phyloP scores from a whole-genome alignment of 2,113 vertebrate genomes.

The Phocoena phocoena region DNA sequence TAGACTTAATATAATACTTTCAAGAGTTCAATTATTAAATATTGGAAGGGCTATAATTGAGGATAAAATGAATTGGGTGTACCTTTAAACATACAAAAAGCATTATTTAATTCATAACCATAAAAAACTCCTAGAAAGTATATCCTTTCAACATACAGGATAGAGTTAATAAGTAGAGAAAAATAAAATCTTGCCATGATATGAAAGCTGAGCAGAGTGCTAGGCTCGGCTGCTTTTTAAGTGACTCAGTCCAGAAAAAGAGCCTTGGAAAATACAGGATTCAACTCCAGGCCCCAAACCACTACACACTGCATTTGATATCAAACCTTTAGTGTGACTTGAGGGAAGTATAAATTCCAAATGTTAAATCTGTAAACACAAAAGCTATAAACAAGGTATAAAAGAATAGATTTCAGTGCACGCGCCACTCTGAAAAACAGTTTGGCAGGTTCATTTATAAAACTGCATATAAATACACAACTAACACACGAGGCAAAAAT shows the following conservation, averaged over 20 bases:
- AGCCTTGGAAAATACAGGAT: background rate
- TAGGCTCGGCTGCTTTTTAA: background rate
- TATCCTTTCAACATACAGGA: background rate
- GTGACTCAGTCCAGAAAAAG: background rate
- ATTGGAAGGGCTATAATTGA: background rate
- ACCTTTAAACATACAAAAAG: background rate
- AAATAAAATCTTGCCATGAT: background rate
- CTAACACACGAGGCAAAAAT: background rate
- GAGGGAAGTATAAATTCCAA: background rate
- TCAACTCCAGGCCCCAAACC: background rate
- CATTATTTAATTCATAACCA: conserved; percentile 23
- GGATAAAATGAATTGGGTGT: conserved; percentile 10
- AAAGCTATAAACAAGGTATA: background rate
- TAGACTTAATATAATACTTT: background rate
- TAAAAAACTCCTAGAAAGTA: background rate
- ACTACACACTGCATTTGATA: background rate
- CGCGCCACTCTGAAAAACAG: background rate
- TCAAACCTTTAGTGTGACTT: background rate
- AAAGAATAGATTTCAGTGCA: conserved; percentile 1
- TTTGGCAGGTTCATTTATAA: conserved; percentile 27
- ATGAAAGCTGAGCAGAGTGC: background rate
- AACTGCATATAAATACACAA: background rate
- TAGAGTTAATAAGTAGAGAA: conserved; percentile 4
- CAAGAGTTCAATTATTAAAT: background rate
- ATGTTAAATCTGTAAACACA: background rate